Conservation (phyloP, 35 echinoderm and acorn worm species). For the Eucidaris tribuloides region DNA sequence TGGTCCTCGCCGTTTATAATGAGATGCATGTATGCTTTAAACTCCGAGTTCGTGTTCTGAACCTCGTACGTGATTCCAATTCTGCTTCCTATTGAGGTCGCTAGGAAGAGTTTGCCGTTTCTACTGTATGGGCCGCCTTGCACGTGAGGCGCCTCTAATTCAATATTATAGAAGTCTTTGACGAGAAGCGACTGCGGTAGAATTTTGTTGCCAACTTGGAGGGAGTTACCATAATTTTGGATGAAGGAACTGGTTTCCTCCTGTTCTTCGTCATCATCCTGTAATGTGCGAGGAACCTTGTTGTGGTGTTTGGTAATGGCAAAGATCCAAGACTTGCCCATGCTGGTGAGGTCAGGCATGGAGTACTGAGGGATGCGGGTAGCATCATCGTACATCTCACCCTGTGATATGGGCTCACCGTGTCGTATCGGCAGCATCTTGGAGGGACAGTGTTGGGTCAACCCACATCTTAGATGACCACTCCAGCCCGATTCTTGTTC, state of each 20-base stretch:
- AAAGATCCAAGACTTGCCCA: slow-evolving; percentile 94
- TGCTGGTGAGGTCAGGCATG: slow-evolving; percentile 95
- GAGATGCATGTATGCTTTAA: slow-evolving; percentile 80
- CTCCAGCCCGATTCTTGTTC: slow-evolving; percentile 96
- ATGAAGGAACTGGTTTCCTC: slow-evolving; percentile 52
- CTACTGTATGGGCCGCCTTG: no score
- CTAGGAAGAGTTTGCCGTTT: slow-evolving; percentile 50
- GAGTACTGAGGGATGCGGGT: slow-evolving; percentile 89
- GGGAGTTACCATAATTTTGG: slow-evolving; percentile 60
- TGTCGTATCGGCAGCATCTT: slow-evolving; percentile 37
- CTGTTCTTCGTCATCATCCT: slow-evolving; percentile 29
- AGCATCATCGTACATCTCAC: neutral
- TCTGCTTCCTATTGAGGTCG: slow-evolving; percentile 85
- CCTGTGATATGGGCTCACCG: slow-evolving; percentile 3
- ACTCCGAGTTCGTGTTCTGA: neutral
- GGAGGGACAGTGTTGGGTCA: slow-evolving; percentile 82
- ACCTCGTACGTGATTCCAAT: slow-evolving; percentile 90
- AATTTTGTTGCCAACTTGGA: slow-evolving; percentile 61
- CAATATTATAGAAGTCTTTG: slow-evolving; percentile 67
- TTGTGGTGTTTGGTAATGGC: slow-evolving; percentile 96
- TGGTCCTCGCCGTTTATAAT: slow-evolving; percentile 96
- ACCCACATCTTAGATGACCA: slow-evolving; percentile 86
- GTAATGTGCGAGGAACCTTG: slow-evolving; percentile 26
- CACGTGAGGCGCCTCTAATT: slow-evolving; percentile 36
- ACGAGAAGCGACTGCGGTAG: slow-evolving; percentile 74